Evolutionary conservation across 2,888 invertebrate species (phyloP), one percentile per base, ranked within the genome.

Genomic region (Noctua janthina): DNA sequence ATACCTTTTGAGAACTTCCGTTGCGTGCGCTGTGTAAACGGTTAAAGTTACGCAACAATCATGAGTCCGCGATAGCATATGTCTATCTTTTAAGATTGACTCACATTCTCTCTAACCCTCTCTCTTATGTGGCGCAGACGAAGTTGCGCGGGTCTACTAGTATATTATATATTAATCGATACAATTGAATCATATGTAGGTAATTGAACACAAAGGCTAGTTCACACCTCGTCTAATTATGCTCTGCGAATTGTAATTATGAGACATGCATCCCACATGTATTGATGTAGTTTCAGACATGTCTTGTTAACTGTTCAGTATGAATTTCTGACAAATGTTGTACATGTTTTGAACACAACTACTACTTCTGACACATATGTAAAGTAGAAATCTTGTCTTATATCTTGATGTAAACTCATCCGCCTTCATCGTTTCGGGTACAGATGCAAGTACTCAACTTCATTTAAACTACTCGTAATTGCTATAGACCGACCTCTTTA

Each of bases 191-290:
- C 35, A 68, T 49, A 20, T 15, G 66, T n/a, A 15, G 49, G 13
- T 49, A n/a, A 8, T 35, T 20, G 20, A n/a, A 66, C 17, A 35
- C n/a, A 35, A 0, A 54, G n/a, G 79, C 80, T 78, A 2, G 80
- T 46, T 46, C n/a, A 56, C 15, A 54, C 2, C 3, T 46, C 54
- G 46, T 79, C n/a, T 20, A 46, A 67, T 56, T 78, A 46, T 20
- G 46, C 70, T 78, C 13, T 23, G 70, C 80, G 78, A 70, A 56
- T 23, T 49, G 2, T 39, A 13, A 35, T 54, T 54, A 54, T 6
- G 43, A 43, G 43, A 43, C 43, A 43, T 43, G n/a, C 1, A 59
- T 59, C n/a, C 3, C 23, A 13, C n/a, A 59, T 66, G 66, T 5
- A 39, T 66, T 66, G 39, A 20, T 20, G 39, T 35, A 39, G 35